Percentiles rank a stretch among this genome's conserved stretches.
Conservation (phyloP, 1,140 invertebrate genomes). For the Ostrea edulis region DNA sequence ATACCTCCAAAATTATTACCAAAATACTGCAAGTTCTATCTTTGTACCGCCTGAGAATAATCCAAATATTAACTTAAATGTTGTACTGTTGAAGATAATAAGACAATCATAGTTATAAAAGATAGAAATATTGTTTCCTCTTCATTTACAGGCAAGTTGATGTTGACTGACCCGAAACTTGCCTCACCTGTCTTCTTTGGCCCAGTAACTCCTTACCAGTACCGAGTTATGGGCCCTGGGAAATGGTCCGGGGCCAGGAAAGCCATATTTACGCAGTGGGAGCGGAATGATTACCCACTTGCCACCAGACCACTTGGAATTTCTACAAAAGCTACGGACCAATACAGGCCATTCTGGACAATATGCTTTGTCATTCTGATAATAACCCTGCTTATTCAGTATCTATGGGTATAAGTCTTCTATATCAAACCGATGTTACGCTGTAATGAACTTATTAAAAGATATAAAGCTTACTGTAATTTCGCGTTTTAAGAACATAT, state of each 20-base stretch:
- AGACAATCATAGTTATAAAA: no score
- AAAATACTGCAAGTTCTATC: no score
- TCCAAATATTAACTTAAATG: no score
- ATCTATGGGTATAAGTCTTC: background rate
- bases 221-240: constrained; percentile 77
- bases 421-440: no score
- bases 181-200: constrained; percentile 73
- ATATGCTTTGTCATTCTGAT: background rate
- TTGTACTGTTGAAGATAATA: no score
- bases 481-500: no score
- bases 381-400: background rate
- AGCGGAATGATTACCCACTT: constrained; percentile 61
- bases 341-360: constrained; percentile 7
- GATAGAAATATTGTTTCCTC: constrained; percentile 40
- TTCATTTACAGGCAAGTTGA: constrained; percentile 60
- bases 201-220: constrained; percentile 79
- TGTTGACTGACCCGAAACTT: constrained; percentile 73
- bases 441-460: no score
- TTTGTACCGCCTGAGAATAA: no score
- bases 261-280: constrained; percentile 69
- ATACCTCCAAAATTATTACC: no score
- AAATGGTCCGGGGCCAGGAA: constrained; percentile 77
- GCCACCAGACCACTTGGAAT: constrained; percentile 59
- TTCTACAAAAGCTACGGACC: background rate
- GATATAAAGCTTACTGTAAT: no score